These are phyloP conservation scores for Drosophila kambysellisi DNA, from an alignment of 2,888 invertebrate genomes.

Conservation along the genomic window DNA sequence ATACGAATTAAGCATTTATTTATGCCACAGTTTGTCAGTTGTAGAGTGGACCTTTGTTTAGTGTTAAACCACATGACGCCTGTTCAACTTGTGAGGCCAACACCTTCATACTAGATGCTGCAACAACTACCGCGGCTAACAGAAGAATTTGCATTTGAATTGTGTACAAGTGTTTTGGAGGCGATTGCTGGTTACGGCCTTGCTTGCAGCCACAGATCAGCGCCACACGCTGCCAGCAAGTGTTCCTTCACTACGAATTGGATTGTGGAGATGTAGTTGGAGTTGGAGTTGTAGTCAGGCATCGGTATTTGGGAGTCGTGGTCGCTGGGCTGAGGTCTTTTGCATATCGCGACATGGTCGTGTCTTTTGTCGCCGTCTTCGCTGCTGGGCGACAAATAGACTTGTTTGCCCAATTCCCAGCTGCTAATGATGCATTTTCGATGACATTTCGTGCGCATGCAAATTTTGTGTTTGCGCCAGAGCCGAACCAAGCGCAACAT, in stretches of 20 bases:
- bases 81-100: conserved; percentile 7
- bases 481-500: conserved; percentile 50
- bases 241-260: conserved; percentile 43
- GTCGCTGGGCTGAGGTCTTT: conserved; percentile 57
- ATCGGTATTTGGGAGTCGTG: conserved; percentile 38
- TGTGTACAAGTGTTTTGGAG: conserved; percentile 38
- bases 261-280: neutral
- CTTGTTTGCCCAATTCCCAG: conserved; percentile 80
- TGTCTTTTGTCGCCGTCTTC: conserved; percentile 40
- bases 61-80: conserved; percentile 18
- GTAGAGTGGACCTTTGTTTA: neutral
- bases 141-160: conserved; percentile 71
- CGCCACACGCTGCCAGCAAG: conserved; percentile 79
- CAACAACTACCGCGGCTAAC: conserved; percentile 6
- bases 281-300: neutral
- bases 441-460: conserved; percentile 76
- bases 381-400: conserved; percentile 75
- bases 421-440: conserved; percentile 82
- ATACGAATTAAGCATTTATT: conserved; percentile 3
- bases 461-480: conserved; percentile 55
- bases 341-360: conserved; percentile 72
- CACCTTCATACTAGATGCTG: conserved; percentile 11
- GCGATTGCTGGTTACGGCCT: conserved; percentile 36
- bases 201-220: conserved; percentile 55
- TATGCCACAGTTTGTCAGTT: neutral